Evolutionary conservation across 1,140 invertebrate species (phyloP).

Genomic region (Pachyrhynchus sulphureomaculatus): DNA sequence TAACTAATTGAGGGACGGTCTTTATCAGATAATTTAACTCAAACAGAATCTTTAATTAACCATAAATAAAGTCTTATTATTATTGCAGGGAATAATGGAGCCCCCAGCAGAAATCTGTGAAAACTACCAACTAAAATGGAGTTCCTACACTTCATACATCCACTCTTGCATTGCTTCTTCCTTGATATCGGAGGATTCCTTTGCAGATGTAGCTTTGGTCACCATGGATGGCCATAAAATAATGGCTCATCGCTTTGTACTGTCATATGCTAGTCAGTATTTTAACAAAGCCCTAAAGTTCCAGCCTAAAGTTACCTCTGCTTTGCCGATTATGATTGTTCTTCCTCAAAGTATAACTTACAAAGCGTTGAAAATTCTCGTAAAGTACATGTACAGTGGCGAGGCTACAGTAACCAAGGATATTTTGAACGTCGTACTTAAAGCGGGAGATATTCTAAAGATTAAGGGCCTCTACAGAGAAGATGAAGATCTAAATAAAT

Average conservation of each 20-base stretch:
- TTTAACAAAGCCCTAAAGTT: slow-evolving; percentile 58
- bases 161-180: slow-evolving; percentile 78
- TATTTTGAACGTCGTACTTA: slow-evolving; percentile 73
- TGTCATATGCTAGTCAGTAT: slow-evolving; percentile 73
- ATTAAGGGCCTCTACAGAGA: slow-evolving; percentile 70
- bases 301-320: slow-evolving; percentile 58
- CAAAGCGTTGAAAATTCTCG: slow-evolving; percentile 73
- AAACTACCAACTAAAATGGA: slow-evolving; percentile 86
- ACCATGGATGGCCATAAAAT: slow-evolving; percentile 79
- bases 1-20: no score
- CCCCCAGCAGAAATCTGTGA: slow-evolving; percentile 53
- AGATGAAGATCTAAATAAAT: slow-evolving; percentile 7
- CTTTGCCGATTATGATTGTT: slow-evolving; percentile 67
- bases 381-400: slow-evolving; percentile 82
- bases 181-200: slow-evolving; percentile 69
- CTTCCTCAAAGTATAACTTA: slow-evolving; percentile 79
- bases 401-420: slow-evolving; percentile 84
- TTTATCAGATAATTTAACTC: no score
- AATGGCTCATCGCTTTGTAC: slow-evolving; percentile 81
- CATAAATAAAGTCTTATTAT: slow-evolving; percentile 1
- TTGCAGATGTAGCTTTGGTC: slow-evolving; percentile 80
- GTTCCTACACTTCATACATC: slow-evolving; percentile 76
- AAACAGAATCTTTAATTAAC: no score
- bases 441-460: slow-evolving; percentile 76
- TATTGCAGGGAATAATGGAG: slow-evolving; percentile 19